Evolutionary conservation across 2,888 invertebrate species (phyloP).

Genomic region (Byasa hedistus): DNA sequence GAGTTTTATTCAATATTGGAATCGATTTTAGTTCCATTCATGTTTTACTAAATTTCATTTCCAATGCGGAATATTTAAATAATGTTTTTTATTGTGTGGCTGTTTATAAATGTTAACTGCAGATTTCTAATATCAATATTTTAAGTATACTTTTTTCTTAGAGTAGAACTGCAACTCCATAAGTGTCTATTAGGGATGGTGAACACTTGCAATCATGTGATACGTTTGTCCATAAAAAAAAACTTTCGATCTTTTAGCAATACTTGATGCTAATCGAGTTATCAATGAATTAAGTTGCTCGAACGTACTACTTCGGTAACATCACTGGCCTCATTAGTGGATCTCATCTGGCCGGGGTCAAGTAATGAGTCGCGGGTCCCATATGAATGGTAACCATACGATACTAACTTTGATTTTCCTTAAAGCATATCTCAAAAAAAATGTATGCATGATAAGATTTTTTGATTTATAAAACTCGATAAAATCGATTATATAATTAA

Average conservation of each 20-base stretch:
- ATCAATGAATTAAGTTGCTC: constrained; percentile 13
- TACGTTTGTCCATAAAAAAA: no score
- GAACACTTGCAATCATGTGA: no score
- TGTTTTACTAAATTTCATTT: no score
- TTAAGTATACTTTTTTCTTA: no score
- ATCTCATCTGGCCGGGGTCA: constrained; percentile 26
- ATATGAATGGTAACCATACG: not conserved
- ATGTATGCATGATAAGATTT: no score
- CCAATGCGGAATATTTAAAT: no score
- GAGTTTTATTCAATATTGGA: not conserved
- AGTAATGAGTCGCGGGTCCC: constrained; percentile 21
- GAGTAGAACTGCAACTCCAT: no score
- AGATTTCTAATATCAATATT: no score
- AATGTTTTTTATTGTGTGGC: not conserved
- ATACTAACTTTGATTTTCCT: not conserved
- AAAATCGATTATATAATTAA: not conserved
- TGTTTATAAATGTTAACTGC: not conserved
- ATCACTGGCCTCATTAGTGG: constrained; percentile 21
- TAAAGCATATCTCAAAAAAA: not conserved
- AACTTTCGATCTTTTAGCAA: no score
- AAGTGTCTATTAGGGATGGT: no score
- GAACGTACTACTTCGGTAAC: constrained; percentile 10
- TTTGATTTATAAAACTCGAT: not conserved
- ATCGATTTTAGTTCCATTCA: not conserved
- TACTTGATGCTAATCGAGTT: not conserved